A percentile compares a stretch with the other conserved stretches of the same genome.
These are phyloP conservation scores for Selenia dentaria DNA, from an alignment of 2,888 invertebrate species.

Conservation along the genomic window DNA sequence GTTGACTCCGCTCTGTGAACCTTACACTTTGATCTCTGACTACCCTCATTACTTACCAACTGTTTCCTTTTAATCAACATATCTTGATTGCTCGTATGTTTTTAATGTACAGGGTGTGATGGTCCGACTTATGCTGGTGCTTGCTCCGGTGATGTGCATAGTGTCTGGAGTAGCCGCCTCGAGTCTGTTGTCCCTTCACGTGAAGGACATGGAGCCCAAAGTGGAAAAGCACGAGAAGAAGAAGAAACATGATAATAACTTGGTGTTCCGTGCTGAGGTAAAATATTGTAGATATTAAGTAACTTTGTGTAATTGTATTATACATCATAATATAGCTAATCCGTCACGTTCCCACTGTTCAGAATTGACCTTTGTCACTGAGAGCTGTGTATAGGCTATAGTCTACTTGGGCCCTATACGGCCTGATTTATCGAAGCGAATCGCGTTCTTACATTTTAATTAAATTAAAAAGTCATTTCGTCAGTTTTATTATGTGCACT, in stretches of 20 bases:
- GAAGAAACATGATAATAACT: slow-evolving; percentile 88
- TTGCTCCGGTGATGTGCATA: slow-evolving; percentile 99
- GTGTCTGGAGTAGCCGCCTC: slow-evolving; percentile 98
- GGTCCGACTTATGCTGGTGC: slow-evolving; percentile 99
- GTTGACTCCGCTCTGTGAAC: slow-evolving; percentile 77
- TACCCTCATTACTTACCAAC: not conserved
- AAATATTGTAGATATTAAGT: too few species aligned
- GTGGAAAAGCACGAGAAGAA: slow-evolving; percentile 88
- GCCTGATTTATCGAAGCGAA: too few species aligned
- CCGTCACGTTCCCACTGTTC: too few species aligned
- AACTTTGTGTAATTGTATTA: too few species aligned
- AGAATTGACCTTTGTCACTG: too few species aligned
- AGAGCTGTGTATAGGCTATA: too few species aligned
- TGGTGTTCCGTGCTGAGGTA: slow-evolving; percentile 92
- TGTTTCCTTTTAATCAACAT: slow-evolving; percentile 11
- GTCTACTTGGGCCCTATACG: too few species aligned
- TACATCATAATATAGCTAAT: too few species aligned
- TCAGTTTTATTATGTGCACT: too few species aligned
- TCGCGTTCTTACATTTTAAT: too few species aligned
- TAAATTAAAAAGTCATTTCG: too few species aligned
- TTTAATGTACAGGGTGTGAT: slow-evolving; percentile 93
- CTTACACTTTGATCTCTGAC: slow-evolving; percentile 87
- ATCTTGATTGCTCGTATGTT: slow-evolving; percentile 30
- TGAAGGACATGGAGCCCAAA: slow-evolving; percentile 90
- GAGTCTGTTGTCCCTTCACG: slow-evolving; percentile 92